phyloP scores from a whole-genome alignment of 2,888 invertebrate genomes.

The Gerris lacustris region DNA sequence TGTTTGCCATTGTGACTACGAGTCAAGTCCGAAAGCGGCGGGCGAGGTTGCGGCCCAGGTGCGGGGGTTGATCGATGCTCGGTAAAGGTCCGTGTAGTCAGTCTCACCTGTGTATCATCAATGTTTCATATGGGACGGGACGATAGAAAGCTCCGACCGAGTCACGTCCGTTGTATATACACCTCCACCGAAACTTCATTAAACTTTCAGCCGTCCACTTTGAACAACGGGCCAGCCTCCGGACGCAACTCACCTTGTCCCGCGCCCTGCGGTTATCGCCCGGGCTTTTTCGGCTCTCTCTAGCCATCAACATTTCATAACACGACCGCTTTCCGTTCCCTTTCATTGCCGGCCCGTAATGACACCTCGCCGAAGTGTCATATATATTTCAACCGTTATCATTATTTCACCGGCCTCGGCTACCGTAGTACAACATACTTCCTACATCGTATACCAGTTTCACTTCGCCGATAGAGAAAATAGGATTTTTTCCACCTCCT shows the following conservation, averaged over 20 bases:
- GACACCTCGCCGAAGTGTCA: not conserved
- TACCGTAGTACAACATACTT: too few relatives aligned
- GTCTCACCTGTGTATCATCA: slow-evolving; percentile 3
- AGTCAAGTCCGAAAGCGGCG: too few relatives aligned
- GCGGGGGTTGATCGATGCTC: too few relatives aligned
- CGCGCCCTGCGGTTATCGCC: too few relatives aligned
- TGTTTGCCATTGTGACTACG: too few relatives aligned
- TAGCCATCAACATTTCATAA: not conserved
- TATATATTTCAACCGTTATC: not conserved
- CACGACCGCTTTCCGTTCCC: not conserved
- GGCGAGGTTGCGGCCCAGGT: too few relatives aligned
- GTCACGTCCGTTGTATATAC: not conserved
- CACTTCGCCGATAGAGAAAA: too few relatives aligned
- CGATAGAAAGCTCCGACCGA: not conserved
- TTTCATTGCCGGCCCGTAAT: not conserved
- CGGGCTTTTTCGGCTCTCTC: too few relatives aligned
- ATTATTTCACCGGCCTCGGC: too few relatives aligned
- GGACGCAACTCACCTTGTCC: not conserved
- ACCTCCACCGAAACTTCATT: not conserved
- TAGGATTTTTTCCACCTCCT: too few relatives aligned
- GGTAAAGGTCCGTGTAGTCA: not conserved
- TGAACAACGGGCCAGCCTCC: not conserved
- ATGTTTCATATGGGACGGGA: not conserved
- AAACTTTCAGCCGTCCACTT: not conserved
- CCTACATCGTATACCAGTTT: too few relatives aligned